Percentiles rank a stretch among this genome's conserved stretches.
Evolutionary conservation across 2,888 invertebrate genomes (phyloP).

Genomic region (Agrochola macilenta): DNA sequence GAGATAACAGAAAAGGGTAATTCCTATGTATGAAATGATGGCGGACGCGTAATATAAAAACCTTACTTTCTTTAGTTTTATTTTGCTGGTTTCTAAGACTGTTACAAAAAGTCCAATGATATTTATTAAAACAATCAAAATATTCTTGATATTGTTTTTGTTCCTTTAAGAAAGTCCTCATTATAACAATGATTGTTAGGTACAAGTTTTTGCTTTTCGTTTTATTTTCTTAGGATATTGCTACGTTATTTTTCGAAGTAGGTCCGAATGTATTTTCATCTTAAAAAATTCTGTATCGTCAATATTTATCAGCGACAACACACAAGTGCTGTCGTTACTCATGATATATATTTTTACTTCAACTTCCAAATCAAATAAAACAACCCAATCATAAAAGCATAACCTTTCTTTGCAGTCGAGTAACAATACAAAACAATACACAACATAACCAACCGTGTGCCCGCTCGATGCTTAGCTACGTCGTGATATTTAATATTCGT

Average conservation of each 20-base stretch:
- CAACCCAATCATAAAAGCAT: background rate
- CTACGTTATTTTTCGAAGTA: background rate
- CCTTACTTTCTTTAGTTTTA: constrained; percentile 32
- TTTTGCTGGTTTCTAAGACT: constrained; percentile 21
- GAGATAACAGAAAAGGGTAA: constrained; percentile 52
- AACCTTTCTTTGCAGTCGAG: background rate
- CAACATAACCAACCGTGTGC: background rate
- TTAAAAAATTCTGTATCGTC: background rate
- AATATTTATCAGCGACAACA: background rate
- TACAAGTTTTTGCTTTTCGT: background rate
- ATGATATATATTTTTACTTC: background rate
- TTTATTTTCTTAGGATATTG: constrained; percentile 5
- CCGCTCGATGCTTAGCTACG: constrained; percentile 20
- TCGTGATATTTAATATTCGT: constrained; percentile 70
- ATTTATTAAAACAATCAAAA: constrained; percentile 12
- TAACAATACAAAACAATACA: constrained; percentile 20
- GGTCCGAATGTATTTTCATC: background rate
- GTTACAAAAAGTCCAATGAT: background rate
- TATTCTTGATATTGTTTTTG: background rate
- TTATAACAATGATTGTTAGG: background rate
- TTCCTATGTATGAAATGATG: constrained; percentile 44
- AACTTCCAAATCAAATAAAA: constrained; percentile 2
- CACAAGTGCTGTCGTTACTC: background rate
- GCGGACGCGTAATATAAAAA: constrained; percentile 31
- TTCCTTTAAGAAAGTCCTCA: background rate